Evolutionary conservation across 2,888 invertebrate species (phyloP).

Genomic region (Agonopterix arenella): DNA sequence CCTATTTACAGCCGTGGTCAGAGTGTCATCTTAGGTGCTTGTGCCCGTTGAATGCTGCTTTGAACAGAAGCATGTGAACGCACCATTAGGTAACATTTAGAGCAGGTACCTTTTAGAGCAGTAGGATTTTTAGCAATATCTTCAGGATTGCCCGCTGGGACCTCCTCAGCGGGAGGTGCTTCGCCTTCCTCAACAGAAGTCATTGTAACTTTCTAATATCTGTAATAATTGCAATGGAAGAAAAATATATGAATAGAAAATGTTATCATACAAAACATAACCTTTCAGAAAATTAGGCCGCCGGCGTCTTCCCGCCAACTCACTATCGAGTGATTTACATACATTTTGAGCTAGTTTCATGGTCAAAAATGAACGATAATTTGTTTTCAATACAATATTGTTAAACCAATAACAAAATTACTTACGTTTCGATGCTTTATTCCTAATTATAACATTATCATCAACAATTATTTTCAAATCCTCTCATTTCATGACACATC

Average conservation of each 20-base stretch:
- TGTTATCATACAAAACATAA: conserved; percentile 15
- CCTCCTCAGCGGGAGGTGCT: conserved; percentile 41
- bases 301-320: conserved; percentile 34
- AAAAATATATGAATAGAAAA: neutral
- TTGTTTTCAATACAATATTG: no score
- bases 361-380: no score
- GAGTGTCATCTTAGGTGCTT: no score
- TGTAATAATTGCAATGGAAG: neutral
- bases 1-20: no score
- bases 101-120: conserved; percentile 74
- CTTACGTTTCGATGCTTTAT: no score
- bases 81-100: no score
- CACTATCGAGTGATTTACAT: conserved; percentile 8
- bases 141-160: conserved; percentile 72
- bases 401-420: no score
- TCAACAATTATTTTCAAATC: neutral
- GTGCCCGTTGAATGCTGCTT: no score
- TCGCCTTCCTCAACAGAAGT: conserved; percentile 61
- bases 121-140: conserved; percentile 79
- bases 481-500: conserved; percentile 3
- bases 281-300: conserved; percentile 18
- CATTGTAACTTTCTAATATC: conserved; percentile 31
- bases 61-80: no score
- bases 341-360: no score
- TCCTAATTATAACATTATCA: neutral